Conservation (phyloP, 2,113 vertebrate species). For the Tetrax tetrax region DNA sequence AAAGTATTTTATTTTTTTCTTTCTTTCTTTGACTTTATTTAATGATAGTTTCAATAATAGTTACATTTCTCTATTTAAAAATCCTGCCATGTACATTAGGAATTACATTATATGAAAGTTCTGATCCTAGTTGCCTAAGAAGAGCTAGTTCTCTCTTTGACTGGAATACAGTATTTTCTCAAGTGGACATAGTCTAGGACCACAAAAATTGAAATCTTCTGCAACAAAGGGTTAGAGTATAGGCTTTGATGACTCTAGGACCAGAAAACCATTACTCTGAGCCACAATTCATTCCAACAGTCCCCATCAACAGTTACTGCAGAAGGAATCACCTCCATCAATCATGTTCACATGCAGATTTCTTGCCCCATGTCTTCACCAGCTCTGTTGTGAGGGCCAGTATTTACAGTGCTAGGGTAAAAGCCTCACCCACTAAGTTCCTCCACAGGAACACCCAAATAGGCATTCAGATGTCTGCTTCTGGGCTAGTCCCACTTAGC, state of each 20-base stretch:
- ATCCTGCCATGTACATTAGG: background rate
- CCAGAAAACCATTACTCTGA: fast-evolving
- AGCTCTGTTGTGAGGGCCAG: background rate
- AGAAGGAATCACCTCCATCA: background rate
- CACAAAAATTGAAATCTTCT: background rate
- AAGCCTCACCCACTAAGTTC: background rate
- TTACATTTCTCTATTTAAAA: background rate
- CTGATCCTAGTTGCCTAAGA: background rate
- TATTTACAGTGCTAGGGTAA: background rate
- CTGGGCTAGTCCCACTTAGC: background rate
- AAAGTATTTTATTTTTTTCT: background rate
- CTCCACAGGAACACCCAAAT: background rate
- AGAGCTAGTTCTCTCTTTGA: background rate
- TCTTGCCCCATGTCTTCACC: background rate
- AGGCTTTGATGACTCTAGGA: background rate
- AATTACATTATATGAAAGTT: background rate
- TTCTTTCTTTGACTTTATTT: background rate
- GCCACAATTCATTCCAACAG: background rate
- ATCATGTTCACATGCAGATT: background rate
- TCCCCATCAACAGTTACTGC: background rate
- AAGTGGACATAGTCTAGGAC: background rate
- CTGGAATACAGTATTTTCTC: background rate
- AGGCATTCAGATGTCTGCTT: background rate
- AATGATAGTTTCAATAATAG: background rate
- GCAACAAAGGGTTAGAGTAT: background rate